Evolutionary conservation across 2,113 vertebrate genomes (phyloP), one percentile per base, ranked within the genome.

Genomic region (Neodon shergylaensis): DNA sequence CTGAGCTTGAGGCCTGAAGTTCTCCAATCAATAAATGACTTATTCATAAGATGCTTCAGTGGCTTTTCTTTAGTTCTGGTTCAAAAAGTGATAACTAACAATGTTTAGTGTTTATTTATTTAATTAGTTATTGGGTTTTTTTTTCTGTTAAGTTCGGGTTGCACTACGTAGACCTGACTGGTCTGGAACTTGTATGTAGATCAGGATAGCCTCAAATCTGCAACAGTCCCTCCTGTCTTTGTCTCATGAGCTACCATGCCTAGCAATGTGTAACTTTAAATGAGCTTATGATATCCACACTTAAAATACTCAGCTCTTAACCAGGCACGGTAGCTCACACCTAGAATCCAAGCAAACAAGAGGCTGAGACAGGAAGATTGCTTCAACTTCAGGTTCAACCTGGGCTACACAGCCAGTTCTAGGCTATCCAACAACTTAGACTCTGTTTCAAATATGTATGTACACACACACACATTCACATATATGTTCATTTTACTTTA

Each of bases 31-130:
- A 44, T 83, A 61, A 93, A 78, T 95, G 84, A 82, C 47, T 94
- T 87, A 86, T 3, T 17, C 21, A 42, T 89, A 93, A 81, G 65
- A 94, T 47, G 73, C 54, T 94, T 66, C 52, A 65, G 13, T 93
- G 68, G 58, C 68, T 88, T 91, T 91, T 58, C 58, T 94, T 90
- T 22, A 73, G 76, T 93, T 95, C 88, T 94, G 73, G 42, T 90
- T 82, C 89, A 70, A 87, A 97, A 97, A 94, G 28, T 76, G 72
- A 14, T 94, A 93, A 84, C 12, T 89, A 95, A 68, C 39, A 95
- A 42, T 66, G 76, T 92, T 72, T 79, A 74, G 3, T 39, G 47
- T 73, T 74, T 88, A 39, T n/a, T 86, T 52, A 70, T 72, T 72
- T 88, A 33, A 33, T 85, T 66, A 33, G 19, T 7, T 58, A 58